phyloP scores from a whole-genome alignment of 2,113 vertebrate genomes.

The Ictalurus furcatus region DNA sequence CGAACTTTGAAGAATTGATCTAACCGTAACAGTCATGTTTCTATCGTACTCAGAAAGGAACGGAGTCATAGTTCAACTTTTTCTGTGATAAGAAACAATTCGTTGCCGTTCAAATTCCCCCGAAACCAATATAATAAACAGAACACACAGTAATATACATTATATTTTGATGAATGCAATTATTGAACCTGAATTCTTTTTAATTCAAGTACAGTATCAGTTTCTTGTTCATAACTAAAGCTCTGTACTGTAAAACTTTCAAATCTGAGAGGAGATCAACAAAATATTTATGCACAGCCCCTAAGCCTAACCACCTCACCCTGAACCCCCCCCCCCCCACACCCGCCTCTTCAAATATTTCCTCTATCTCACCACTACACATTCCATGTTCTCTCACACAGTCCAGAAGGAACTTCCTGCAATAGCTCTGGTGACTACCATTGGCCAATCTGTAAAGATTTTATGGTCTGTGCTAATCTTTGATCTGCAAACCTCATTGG shows the following conservation, averaged over 20 bases:
- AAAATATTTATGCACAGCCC: constrained; percentile 4
- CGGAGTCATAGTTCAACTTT: background rate
- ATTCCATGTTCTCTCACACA: background rate
- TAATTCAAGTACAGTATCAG: constrained; percentile 44
- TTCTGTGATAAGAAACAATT: constrained; percentile 24
- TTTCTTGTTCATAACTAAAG: constrained; percentile 38
- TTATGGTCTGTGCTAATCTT: constrained; percentile 47
- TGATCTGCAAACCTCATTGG: constrained; percentile 37
- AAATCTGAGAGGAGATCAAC: background rate
- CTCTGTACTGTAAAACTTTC: constrained; percentile 18
- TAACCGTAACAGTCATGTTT: constrained; percentile 38
- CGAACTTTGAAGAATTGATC: constrained; percentile 13
- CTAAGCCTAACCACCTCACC: background rate
- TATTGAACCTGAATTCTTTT: constrained; percentile 46
- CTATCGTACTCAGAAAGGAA: constrained; percentile 25
- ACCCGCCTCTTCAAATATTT: background rate
- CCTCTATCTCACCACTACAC: background rate
- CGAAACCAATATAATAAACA: constrained; percentile 40
- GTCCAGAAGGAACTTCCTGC: constrained; percentile 7
- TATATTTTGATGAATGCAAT: constrained; percentile 32
- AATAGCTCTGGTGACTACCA: background rate
- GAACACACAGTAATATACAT: constrained; percentile 33
- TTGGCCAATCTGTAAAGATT: constrained; percentile 27
- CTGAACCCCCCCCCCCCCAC: no score
- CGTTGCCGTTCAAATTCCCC: constrained; percentile 13